These are phyloP conservation scores for Oncorhynchus gorbuscha DNA, from an alignment of 2,113 vertebrate species.

Conservation along the genomic window DNA sequence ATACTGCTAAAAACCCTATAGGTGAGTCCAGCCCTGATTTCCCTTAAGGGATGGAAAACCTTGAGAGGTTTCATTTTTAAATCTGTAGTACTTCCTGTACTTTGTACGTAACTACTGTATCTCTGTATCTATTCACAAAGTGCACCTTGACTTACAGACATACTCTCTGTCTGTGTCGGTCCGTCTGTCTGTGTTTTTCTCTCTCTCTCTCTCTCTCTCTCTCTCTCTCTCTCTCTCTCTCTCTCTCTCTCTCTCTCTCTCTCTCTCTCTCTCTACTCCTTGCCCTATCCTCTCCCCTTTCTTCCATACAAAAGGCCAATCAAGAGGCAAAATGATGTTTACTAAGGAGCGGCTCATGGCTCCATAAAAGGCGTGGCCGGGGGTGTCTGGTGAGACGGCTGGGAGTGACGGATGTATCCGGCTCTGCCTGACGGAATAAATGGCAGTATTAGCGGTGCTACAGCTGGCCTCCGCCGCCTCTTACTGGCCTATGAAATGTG, in stretches of 20 bases:
- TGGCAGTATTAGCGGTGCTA: conserved; percentile 61
- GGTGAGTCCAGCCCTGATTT: background rate
- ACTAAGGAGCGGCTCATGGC: conserved; percentile 32
- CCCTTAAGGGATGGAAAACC: background rate
- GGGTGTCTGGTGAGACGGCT: conserved; percentile 18
- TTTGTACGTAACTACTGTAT: no score
- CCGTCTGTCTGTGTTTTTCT: background rate
- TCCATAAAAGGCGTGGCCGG: conserved; percentile 34
- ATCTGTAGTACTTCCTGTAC: no score
- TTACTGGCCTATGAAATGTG: conserved; percentile 70
- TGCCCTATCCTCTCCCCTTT: background rate
- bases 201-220: background rate
- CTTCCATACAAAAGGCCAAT: conserved; percentile 21
- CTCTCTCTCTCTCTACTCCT: background rate
- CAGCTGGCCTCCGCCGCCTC: conserved; percentile 49
- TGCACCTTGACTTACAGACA: no score
- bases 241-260: background rate
- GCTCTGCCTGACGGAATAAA: conserved; percentile 58
- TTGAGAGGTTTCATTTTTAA: background rate
- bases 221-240: background rate
- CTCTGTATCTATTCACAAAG: no score
- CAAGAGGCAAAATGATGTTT: conserved; percentile 40
- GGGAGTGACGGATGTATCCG: conserved; percentile 51
- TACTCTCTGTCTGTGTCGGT: background rate
- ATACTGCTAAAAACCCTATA: background rate